Evolutionary conservation across 2,797 vertebrate genomes (phyloP).

Genomic region (Sebastes nivosus): DNA sequence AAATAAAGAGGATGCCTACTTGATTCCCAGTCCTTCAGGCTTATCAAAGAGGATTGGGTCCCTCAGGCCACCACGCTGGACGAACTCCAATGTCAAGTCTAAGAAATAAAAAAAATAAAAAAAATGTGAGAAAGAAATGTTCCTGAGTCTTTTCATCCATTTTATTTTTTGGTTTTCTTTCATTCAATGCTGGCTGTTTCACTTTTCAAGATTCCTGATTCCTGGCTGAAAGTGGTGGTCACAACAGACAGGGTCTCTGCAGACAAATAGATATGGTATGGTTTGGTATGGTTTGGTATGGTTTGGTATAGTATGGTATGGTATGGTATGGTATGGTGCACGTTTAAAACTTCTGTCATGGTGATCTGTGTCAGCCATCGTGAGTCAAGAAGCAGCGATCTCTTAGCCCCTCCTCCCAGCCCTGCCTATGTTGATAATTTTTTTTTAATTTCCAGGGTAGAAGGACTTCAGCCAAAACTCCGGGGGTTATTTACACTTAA

Average conservation of each 20-base stretch:
- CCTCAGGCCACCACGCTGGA: conserved; percentile 92
- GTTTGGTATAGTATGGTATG: no score
- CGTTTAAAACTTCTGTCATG: not conserved
- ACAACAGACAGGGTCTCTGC: not conserved
- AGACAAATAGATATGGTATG: not conserved
- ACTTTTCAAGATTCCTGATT: not conserved
- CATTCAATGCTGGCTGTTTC: not conserved
- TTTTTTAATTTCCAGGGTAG: no score
- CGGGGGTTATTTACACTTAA: no score
- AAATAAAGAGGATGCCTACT: conserved; percentile 79
- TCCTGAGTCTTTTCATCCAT: not conserved
- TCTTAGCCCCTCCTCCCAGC: no score
- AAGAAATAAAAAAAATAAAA: not conserved
- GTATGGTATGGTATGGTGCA: no score
- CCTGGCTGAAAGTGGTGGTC: not conserved
- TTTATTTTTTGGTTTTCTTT: no score
- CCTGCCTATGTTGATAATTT: no score
- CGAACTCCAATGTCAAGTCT: conserved; percentile 93
- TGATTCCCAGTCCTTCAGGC: conserved; percentile 92
- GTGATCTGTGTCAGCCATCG: not conserved
- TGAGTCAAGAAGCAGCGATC: not conserved
- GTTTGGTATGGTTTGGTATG: not conserved
- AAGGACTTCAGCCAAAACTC: no score
- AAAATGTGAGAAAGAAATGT: not conserved
- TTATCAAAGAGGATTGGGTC: conserved; percentile 94